A percentile compares a stretch with the other conserved stretches of the same genome.
phyloP scores from a whole-genome alignment of 2,113 vertebrate genomes.

The Platichthys stellatus region DNA sequence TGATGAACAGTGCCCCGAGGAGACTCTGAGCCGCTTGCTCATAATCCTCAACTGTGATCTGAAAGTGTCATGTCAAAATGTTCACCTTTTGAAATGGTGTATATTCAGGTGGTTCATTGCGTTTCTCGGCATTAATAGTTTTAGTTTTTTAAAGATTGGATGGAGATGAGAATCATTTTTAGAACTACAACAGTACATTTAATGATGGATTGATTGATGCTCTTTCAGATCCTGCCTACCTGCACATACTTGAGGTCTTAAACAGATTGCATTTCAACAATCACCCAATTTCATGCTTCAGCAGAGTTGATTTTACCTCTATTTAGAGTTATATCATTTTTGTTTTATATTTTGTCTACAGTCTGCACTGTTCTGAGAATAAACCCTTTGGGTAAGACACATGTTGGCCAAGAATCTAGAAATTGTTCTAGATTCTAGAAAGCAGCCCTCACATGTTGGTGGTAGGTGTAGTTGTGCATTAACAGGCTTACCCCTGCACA shows the following conservation, averaged over 20 bases:
- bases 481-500: constrained; percentile 91
- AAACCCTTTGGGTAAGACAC: background rate
- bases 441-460: background rate
- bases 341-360: background rate
- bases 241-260: background rate
- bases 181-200: background rate
- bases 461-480: background rate
- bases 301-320: background rate
- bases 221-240: background rate
- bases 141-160: too few species aligned
- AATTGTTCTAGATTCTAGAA: too few species aligned
- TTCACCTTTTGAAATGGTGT: too few species aligned
- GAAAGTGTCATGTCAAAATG: constrained; percentile 33
- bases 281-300: background rate
- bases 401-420: too few species aligned
- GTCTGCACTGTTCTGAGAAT: too few species aligned
- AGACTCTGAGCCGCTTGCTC: constrained; percentile 92
- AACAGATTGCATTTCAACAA: background rate
- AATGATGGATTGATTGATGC: background rate
- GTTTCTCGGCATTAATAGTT: background rate
- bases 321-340: background rate
- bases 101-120: background rate
- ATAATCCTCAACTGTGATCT: constrained; percentile 97
- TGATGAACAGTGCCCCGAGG: constrained; percentile 89
- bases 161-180: background rate